Base-by-base conservation (phyloP, 1,140 invertebrate genomes). In the Cepaea nemoralis region DNA sequence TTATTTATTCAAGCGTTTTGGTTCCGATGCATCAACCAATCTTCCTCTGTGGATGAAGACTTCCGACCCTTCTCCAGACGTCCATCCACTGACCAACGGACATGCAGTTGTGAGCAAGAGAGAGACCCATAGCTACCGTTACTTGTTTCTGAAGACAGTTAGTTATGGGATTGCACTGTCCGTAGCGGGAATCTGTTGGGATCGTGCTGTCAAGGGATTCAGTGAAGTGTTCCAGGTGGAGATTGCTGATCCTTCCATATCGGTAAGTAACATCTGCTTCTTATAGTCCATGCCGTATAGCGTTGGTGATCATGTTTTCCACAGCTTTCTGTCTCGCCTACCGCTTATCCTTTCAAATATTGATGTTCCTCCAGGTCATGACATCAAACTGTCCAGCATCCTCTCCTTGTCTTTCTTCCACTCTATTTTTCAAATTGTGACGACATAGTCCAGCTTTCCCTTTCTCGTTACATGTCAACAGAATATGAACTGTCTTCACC, bases 1-100 rank as follows among this genome's bases (percentile, higher is more conserved):
- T 75, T 87, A 85, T 73, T 77, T 88, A 19, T 86, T 86, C 74
- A 87, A 88, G 85, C 50, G 82, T 5, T 82, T 85, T 71, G 80
- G 82, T 33, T 75, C 76, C 31, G 81, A 83, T 37, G 71, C 71
- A 50, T 76, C 80, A 50, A 83, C 83, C 42, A 69, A 31, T 63
- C 59, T 63, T 63, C 59, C 59, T 6, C 8, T 31, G 59, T 63
- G 59, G 59, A 6, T 63, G 27, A 63, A 63, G 33, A 63, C 0
- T 31, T 6, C 27, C 33, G 59, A 63, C 12, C 6, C 33, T 27
- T 63, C 59, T 31, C 33, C 59, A 0, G 69, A 70, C 1, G 6
- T n/a, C 24, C 22, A 16, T 0, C 0, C 39, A 27, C 3, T 74
- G 39, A 31, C 40, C n/a, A 48, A 45, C 24, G 22, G n/a, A 5